Evolutionary conservation across 1,140 invertebrate genomes (phyloP), one percentile per base, ranked within the genome.

Genomic region (Sarcophaga peregrina): DNA sequence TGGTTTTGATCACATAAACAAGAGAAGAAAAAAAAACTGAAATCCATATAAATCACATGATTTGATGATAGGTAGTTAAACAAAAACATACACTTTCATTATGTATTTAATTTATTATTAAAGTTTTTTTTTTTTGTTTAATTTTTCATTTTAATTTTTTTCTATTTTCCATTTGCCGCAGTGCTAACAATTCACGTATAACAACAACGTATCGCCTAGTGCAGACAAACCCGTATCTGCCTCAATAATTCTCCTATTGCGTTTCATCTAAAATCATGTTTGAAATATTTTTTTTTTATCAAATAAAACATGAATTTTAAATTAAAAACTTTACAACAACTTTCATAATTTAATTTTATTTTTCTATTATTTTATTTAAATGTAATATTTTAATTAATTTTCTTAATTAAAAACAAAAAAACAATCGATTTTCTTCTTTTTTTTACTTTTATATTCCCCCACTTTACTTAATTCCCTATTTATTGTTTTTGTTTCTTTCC

Each of bases 181-280:
- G 25, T 37, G 25, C 25, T 37, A 37, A 37, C 4, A 37, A 37
- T 37, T 37, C 4, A 37, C 25, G 25, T 37, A 37, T n/a, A n/a
- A n/a, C 17, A 20, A 7, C 20, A 20, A 4, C 25, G 62, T 25
- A 25, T 17, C 20, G 17, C 17, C 4, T 37, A 37, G 25, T 68
- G 62, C 62, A 68, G 62, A 68, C 75, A 50, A 78, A 78, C 75
- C 75, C 75, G 75, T 78, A 78, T 78, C 75, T 78, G 75, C 75
- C 75, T 78, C 75, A 78, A 78, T 50, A 50, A 78, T 50, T 48
- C n/a, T 20, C 50, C 75, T 52, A 78, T 78, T 78, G 75, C 47
- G 75, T 78, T 78, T 52, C 50, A n/a, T 50, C 48, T 20, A 37
- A 37, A 37, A 37, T 37, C 25, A 37, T 37, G 25, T 37, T 2